These are phyloP conservation scores for Aphelinus certus DNA, from an alignment of 1,140 invertebrate genomes.

Conservation along the genomic window DNA sequence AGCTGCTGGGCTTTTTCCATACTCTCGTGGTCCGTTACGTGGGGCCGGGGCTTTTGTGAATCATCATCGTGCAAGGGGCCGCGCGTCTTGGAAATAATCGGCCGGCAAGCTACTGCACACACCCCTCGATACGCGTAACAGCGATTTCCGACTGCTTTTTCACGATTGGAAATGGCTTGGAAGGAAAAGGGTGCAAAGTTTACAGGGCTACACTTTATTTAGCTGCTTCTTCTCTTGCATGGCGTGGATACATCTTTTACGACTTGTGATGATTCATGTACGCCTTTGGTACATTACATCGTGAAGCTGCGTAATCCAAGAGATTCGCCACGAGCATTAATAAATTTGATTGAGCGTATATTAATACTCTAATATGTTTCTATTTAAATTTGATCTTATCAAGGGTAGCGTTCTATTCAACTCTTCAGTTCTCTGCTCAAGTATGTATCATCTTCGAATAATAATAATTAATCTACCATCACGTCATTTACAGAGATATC, in stretches of 20 bases:
- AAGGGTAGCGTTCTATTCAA: too few relatives aligned
- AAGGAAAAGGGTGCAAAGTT: constrained; percentile 33
- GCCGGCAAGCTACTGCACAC: background rate
- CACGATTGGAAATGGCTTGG: constrained; percentile 34
- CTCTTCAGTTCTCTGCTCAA: too few relatives aligned
- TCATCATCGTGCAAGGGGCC: background rate
- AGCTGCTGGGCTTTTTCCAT: background rate
- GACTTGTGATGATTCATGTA: background rate
- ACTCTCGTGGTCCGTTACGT: background rate
- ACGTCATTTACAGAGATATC: too few relatives aligned
- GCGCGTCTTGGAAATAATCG: constrained; percentile 17
- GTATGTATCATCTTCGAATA: too few relatives aligned
- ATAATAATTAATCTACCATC: too few relatives aligned
- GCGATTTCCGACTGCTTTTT: constrained; percentile 4
- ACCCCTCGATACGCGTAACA: background rate
- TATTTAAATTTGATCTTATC: too few relatives aligned
- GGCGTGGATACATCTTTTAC: background rate
- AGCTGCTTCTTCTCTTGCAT: background rate
- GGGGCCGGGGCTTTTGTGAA: background rate
- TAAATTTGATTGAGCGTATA: too few relatives aligned
- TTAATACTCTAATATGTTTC: too few relatives aligned
- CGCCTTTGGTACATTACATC: too few relatives aligned
- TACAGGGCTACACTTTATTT: constrained; percentile 4
- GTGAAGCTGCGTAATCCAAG: too few relatives aligned
- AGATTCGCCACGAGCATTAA: too few relatives aligned